Percentiles rank a stretch among this genome's conserved stretches.
Conservation (phyloP, 2,888 invertebrate genomes). For the Apantesis nais region DNA sequence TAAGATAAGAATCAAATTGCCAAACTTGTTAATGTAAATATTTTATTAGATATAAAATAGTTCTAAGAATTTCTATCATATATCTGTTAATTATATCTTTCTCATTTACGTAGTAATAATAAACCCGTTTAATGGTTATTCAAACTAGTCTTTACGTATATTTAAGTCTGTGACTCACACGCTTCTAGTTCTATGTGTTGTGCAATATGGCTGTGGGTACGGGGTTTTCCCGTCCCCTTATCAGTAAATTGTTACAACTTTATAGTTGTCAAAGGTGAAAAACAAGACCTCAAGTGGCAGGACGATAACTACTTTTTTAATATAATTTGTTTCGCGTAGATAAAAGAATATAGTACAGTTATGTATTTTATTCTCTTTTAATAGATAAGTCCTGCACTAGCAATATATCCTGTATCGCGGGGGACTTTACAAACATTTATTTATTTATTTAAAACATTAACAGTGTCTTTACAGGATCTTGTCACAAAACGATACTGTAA, state of each 20-base stretch:
- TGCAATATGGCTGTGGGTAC: background rate
- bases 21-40: background rate
- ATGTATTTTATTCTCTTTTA: no score
- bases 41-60: background rate
- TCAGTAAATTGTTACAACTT: background rate
- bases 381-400: no score
- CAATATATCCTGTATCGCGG: no score
- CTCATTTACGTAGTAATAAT: background rate
- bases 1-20: background rate
- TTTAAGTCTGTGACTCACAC: slow-evolving; percentile 2
- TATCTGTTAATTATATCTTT: background rate
- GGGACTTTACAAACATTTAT: no score
- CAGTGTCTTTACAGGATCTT: no score
- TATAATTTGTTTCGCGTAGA: no score
- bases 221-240: background rate
- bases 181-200: background rate
- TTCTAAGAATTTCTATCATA: background rate
- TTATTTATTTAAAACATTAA: no score
- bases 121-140: background rate
- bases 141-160: background rate
- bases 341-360: no score
- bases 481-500: no score
- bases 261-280: background rate
- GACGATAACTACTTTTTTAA: background rate
- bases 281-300: background rate